Conservation (phyloP, 2,113 vertebrate genomes). For the Rhinoderma darwinii region DNA sequence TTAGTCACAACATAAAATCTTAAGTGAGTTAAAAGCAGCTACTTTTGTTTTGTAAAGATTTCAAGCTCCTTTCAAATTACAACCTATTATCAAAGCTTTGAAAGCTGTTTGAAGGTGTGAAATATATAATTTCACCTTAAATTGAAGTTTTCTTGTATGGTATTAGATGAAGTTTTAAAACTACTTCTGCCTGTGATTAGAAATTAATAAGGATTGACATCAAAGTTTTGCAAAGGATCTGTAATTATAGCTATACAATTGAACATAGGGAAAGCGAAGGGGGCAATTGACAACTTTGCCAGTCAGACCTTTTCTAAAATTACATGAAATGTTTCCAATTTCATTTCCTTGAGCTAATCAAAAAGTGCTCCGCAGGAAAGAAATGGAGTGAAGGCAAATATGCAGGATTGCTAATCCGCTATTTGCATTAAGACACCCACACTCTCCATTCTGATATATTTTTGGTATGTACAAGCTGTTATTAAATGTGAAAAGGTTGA, state of each 20-base stretch:
- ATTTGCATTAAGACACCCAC: slow-evolving; percentile 70
- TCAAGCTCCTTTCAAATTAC: slow-evolving; percentile 53
- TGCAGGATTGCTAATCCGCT: slow-evolving; percentile 66
- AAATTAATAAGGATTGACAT: slow-evolving; percentile 80
- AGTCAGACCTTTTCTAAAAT: slow-evolving; percentile 71
- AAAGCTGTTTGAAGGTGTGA: slow-evolving; percentile 62
- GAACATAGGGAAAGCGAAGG: slow-evolving; percentile 67
- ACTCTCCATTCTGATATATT: slow-evolving; percentile 64
- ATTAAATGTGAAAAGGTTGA: slow-evolving; percentile 72
- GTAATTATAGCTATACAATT: slow-evolving; percentile 75
- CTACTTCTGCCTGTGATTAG: slow-evolving; percentile 71
- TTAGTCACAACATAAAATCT: slow-evolving; percentile 60
- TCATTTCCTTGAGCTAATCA: slow-evolving; percentile 72
- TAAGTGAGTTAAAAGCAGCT: slow-evolving; percentile 65
- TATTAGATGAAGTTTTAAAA: slow-evolving; percentile 70
- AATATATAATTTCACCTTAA: slow-evolving; percentile 66
- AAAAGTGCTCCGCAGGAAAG: slow-evolving; percentile 70
- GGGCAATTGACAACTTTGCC: slow-evolving; percentile 68
- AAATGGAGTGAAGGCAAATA: slow-evolving; percentile 66
- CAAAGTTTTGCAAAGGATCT: slow-evolving; percentile 72
- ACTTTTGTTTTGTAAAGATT: slow-evolving; percentile 61
- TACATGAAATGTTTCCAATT: slow-evolving; percentile 73
- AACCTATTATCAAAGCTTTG: slow-evolving; percentile 64
- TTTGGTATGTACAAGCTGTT: slow-evolving; percentile 67
- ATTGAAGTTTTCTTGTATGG: slow-evolving; percentile 60